Conservation (phyloP, 2,888 invertebrate species). For the Temnothorax ravouxi region DNA sequence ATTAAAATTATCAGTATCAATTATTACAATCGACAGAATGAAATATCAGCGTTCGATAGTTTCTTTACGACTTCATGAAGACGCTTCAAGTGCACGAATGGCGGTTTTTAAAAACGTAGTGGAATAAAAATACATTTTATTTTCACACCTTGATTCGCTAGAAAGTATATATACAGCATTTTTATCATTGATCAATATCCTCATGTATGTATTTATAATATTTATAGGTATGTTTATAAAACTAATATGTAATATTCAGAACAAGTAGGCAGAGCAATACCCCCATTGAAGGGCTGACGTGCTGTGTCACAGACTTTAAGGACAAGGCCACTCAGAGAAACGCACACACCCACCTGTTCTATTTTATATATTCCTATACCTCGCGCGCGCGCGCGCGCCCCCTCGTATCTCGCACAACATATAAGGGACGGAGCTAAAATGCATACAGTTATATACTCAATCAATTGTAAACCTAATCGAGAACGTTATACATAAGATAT, state of each 20-base stretch:
- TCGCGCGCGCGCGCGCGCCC: constrained; percentile 10
- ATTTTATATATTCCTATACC: constrained; percentile 64
- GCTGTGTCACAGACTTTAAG: constrained; percentile 81
- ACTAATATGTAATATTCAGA: constrained; percentile 81
- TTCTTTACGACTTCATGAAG: background rate
- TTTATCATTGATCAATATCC: constrained; percentile 82
- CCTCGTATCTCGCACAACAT: constrained; percentile 70
- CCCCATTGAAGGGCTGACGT: constrained; percentile 76
- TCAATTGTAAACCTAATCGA: constrained; percentile 51
- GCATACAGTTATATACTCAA: constrained; percentile 74
- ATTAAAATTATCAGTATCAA: background rate
- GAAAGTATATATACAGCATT: constrained; percentile 86
- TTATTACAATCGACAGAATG: background rate
- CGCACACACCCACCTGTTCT: constrained; percentile 77
- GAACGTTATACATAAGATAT: constrained; percentile 28
- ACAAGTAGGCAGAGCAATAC: constrained; percentile 82
- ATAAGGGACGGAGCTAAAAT: constrained; percentile 85
- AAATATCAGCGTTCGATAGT: background rate
- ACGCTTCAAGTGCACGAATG: constrained; percentile 3
- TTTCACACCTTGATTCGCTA: constrained; percentile 86
- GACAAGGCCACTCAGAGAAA: constrained; percentile 83
- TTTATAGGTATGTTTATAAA: constrained; percentile 81
- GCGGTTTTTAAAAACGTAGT: constrained; percentile 63
- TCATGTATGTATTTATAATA: constrained; percentile 76
- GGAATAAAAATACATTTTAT: constrained; percentile 87